These are phyloP conservation scores for Eufriesea mexicana DNA, from an alignment of 1,140 invertebrate genomes.

Conservation along the genomic window DNA sequence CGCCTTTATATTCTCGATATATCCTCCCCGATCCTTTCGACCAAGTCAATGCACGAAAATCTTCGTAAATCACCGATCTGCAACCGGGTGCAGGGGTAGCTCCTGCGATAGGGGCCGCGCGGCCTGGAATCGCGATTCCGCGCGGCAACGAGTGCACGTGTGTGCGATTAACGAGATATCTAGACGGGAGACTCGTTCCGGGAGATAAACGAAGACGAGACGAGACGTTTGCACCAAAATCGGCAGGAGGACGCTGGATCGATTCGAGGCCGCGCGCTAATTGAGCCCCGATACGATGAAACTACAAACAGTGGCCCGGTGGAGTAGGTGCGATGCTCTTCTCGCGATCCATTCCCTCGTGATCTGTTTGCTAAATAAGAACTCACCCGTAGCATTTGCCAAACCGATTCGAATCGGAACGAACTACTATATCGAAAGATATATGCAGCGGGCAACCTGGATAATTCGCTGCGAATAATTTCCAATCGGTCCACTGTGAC, in stretches of 20 bases:
- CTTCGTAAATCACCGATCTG: neutral
- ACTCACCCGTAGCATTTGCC: neutral
- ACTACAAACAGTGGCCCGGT: conserved; percentile 22
- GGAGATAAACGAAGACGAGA: neutral
- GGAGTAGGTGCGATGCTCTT: conserved; percentile 36
- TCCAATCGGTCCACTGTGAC: too few relatives aligned
- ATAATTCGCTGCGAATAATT: too few relatives aligned
- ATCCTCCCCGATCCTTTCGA: neutral
- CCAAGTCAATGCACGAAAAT: neutral
- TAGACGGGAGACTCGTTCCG: neutral
- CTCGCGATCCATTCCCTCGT: conserved; percentile 19
- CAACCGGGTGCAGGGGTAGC: neutral
- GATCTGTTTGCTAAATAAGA: conserved; percentile 28
- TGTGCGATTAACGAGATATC: neutral
- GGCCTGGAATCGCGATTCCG: conserved; percentile 1
- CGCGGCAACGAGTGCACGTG: neutral
- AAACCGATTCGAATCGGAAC: too few relatives aligned
- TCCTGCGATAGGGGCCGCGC: neutral
- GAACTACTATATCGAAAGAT: too few relatives aligned
- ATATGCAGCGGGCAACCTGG: too few relatives aligned
- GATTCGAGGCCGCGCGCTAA: neutral
- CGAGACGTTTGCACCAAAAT: neutral
- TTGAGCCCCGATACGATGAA: conserved; percentile 37
- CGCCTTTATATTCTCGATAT: too few relatives aligned
- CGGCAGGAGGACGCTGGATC: neutral